phyloP scores from a whole-genome alignment of 2,113 vertebrate species.

The Phrynocephalus versicolor region DNA sequence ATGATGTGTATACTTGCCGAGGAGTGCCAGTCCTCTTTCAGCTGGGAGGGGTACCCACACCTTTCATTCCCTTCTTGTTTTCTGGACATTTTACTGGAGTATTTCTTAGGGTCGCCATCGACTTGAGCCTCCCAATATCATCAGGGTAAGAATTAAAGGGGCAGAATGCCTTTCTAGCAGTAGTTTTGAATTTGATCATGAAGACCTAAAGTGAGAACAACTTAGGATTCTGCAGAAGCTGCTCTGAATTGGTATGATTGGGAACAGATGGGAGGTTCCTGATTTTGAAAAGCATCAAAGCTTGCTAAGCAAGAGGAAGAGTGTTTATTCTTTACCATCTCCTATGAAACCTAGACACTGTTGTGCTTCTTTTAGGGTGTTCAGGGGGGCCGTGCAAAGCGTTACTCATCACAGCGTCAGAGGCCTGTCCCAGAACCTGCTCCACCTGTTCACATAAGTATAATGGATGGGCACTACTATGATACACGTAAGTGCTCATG shows the following conservation, averaged over 20 bases:
- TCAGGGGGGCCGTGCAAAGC: conserved; percentile 87
- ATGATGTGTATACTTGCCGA: neutral
- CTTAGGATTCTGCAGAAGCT: neutral
- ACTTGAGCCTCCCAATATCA: neutral
- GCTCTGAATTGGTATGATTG: neutral
- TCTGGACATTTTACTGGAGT: neutral
- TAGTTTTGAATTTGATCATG: neutral
- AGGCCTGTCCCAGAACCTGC: conserved; percentile 86
- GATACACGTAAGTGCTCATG: conserved; percentile 85
- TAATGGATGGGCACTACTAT: conserved; percentile 97
- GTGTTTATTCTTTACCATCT: neutral
- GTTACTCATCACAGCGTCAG: conserved; percentile 95
- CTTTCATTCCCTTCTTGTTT: neutral
- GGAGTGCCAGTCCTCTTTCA: neutral
- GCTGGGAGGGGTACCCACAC: neutral
- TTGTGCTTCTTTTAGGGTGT: conserved; percentile 72
- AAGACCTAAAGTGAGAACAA: neutral
- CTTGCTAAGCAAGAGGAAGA: neutral
- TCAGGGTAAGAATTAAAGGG: neutral
- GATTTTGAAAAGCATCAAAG: neutral
- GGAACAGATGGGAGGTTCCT: neutral
- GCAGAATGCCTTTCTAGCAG: neutral
- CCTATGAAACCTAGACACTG: neutral
- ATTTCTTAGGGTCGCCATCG: neutral
- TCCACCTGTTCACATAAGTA: conserved; percentile 92